phyloP scores from a whole-genome alignment of 2,888 invertebrate species.

The Piscicola geometra region DNA sequence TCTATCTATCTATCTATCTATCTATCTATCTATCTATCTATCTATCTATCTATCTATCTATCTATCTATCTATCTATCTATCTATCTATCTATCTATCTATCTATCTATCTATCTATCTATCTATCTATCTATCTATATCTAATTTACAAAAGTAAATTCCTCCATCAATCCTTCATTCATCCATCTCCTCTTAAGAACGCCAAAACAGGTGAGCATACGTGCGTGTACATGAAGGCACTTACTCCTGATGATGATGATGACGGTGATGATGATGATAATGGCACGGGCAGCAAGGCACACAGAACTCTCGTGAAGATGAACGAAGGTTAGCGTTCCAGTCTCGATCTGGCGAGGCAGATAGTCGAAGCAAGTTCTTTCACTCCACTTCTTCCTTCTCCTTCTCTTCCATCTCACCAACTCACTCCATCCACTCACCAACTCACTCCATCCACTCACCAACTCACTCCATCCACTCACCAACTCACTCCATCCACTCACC shows the following conservation, averaged over 20 bases:
- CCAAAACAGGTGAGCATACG: background rate
- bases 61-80: no score
- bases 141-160: background rate
- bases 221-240: conserved; percentile 8
- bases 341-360: no score
- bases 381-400: no score
- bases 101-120: background rate
- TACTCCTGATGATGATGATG: background rate
- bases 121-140: background rate
- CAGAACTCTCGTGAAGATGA: background rate
- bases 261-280: no score
- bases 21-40: no score
- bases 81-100: no score
- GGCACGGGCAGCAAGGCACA: no score
- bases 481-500: background rate
- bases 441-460: background rate
- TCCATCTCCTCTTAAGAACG: background rate
- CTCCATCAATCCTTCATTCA: no score
- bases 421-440: no score
- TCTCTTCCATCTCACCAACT: background rate
- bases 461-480: background rate
- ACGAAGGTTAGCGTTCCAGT: background rate
- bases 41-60: no score
- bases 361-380: no score
- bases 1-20: no score